Evolutionary conservation across 2,113 vertebrate genomes (phyloP), one percentile per base, ranked within the genome.

Genomic region (Panthera uncia): DNA sequence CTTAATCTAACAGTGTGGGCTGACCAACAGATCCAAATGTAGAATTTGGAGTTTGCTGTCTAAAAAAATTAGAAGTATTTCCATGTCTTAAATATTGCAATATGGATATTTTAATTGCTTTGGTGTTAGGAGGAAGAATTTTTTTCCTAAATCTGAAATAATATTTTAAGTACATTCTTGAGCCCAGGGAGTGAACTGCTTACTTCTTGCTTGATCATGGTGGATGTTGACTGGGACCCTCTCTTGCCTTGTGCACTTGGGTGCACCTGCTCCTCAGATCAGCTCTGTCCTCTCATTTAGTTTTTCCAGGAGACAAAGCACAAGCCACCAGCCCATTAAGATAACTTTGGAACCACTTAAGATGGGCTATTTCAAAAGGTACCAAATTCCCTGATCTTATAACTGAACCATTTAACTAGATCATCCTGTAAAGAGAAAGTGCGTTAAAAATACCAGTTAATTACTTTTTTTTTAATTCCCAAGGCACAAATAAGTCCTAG

Each of bases 401-500:
- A 97, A 98, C 95, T 88, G 96, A 97, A 80, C 95, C 89, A 97
- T 94, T 98, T 98, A 98, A 98, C 97, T 98, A 97, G 98, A 98
- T 98, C 98, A 97, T 97, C 89, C 98, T 97, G 97, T 97, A 97
- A 98, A 97, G 96, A 98, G 98, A 98, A 98, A 97, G 87, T 91
- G 98, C 95, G 97, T 98, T 98, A 98, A 98, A 98, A 98, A 98
- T 98, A 98, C 79, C 98, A 98, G 98, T 98, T 98, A 98, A 98
- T 98, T 98, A 98, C 98, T 98, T 98, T 98, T 98, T 95, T 98
- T 98, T 98, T 82, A 97, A 98, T 97, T 98, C 98, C 96, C 98
- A 94, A 87, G 66, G 74, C 93, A 95, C 96, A 98, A 97, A 98
- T 98, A 98, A 98, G 98, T 98, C 97, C 98, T 98, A 98, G 97